phyloP scores from a whole-genome alignment of 2,797 vertebrate species.

The Psittacula derbiana region DNA sequence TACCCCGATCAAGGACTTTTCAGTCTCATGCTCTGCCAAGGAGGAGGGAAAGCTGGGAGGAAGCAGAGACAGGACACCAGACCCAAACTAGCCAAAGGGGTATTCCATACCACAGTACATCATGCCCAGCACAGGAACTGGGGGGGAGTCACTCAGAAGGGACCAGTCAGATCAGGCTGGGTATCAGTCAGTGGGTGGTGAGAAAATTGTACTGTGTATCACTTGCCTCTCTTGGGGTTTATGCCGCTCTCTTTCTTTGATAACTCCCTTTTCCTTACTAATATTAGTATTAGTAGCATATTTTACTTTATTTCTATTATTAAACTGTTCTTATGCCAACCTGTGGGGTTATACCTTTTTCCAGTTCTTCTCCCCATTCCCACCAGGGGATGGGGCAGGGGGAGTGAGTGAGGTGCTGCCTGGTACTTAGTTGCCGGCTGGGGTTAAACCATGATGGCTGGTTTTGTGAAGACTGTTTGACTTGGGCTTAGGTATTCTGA shows the following conservation, averaged over 20 bases:
- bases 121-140: background rate
- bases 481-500: background rate
- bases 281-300: background rate
- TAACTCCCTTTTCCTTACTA: background rate
- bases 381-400: background rate
- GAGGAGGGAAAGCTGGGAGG: too few species aligned
- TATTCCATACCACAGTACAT: background rate
- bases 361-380: background rate
- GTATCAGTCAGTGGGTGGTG: background rate
- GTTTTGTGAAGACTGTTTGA: background rate
- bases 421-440: background rate
- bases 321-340: background rate
- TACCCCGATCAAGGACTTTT: too few species aligned
- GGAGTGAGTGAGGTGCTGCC: background rate
- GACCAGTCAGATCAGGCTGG: background rate
- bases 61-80: background rate
- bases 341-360: background rate
- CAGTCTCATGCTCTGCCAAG: too few species aligned
- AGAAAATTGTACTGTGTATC: background rate
- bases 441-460: background rate
- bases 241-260: background rate
- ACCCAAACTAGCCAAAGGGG: background rate
- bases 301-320: background rate
- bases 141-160: background rate
- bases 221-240: background rate